Base-by-base conservation (phyloP, 2,888 invertebrate species). In the Cosmorhoe ocellata region DNA sequence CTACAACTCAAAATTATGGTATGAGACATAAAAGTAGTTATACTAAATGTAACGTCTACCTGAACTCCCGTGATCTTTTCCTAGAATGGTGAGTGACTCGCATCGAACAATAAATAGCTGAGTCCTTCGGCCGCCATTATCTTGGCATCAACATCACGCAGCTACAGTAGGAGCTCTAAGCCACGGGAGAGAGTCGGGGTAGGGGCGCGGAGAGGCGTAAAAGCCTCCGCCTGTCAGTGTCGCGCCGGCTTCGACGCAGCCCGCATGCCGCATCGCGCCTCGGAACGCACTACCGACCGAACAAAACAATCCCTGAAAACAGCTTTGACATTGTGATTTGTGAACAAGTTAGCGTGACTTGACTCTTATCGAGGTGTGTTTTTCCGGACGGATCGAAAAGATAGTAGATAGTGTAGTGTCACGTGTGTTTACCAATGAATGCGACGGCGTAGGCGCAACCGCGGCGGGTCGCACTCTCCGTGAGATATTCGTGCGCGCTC, bases 401-500 rank as follows among this genome's bases (percentile, higher is more conserved):
- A 73, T 67, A 61, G 50, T 67, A 63, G 62, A 69, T 78, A 79
- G 84, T 84, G 84, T 67, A 70, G 77, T 87, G 86, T 87, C 88
- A 87, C 87, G 87, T 89, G 83, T 83, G 85, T 86, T 88, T 85
- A 86, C 87, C 79, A 81, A 83, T 86, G 79, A 83, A 84, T 86
- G 84, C 79, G 86, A 81, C 84, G 84, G 85, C 82, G 87, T 85
- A 86, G 86, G 87, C 87, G 86, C 86, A 84, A 76, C 70, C 66
- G 61, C 81, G 76, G 79, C 80, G 80, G 81, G 81, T 84, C 84
- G 84, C 84, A 82, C 85, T 85, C 76, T 82, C 79, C 81, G 89
- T 88, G 89, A 88, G 87, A 88, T 88, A 88, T 88, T 86, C 82
- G 84, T 83, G 87, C 79, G 81, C 85, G 84, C 80, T 79, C 86